Evolutionary conservation across 2,888 invertebrate genomes (phyloP).

Genomic region (Prenolepis imparis): DNA sequence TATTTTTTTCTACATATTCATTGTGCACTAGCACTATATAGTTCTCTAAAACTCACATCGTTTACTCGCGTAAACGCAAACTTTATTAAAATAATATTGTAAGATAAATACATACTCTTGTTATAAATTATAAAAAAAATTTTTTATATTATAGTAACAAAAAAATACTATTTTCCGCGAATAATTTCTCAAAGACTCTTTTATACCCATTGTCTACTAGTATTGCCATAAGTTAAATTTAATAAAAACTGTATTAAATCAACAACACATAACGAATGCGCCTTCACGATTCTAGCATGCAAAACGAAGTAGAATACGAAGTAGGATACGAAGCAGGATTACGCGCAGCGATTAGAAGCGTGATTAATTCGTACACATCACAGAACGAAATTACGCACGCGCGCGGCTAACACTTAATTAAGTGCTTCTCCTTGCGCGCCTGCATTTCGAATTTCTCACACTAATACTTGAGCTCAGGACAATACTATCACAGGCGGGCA

Average conservation of each 20-base stretch:
- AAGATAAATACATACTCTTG: too few species aligned
- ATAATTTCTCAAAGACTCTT: neutral
- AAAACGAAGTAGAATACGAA: too few species aligned
- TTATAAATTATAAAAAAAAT: too few species aligned
- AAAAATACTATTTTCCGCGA: too few species aligned
- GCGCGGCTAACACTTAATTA: constrained; percentile 66
- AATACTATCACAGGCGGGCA: constrained; percentile 23
- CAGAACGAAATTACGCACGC: constrained; percentile 42
- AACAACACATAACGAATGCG: neutral
- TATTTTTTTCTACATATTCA: neutral
- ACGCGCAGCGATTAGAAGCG: neutral
- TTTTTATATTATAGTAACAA: too few species aligned
- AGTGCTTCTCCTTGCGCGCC: constrained; percentile 61
- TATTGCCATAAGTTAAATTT: neutral
- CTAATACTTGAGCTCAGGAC: constrained; percentile 23
- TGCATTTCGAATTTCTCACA: constrained; percentile 52
- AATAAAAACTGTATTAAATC: neutral
- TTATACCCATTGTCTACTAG: neutral
- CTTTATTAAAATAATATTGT: too few species aligned
- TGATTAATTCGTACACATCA: constrained; percentile 54
- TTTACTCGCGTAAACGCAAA: neutral
- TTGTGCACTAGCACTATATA: neutral
- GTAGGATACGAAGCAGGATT: neutral
- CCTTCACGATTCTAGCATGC: neutral
- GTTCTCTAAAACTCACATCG: neutral